These are phyloP conservation scores for Agonopterix arenella DNA, from an alignment of 2,888 invertebrate species.

Conservation along the genomic window DNA sequence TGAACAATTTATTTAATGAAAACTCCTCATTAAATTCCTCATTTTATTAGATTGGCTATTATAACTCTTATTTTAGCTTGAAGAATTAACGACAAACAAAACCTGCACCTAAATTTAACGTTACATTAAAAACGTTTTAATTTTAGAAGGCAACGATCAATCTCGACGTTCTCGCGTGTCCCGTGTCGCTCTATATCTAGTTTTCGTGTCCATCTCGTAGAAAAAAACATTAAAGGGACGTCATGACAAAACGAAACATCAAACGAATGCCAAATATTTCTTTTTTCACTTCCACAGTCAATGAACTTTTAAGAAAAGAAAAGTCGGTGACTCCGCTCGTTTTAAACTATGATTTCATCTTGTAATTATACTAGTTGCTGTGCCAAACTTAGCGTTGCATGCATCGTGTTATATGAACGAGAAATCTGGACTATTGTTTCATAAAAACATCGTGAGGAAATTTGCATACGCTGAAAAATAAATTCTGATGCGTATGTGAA, in stretches of 20 bases:
- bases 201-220: slow-evolving; percentile 3
- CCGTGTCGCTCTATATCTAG: not conserved
- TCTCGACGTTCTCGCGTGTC: not conserved
- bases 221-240: slow-evolving; percentile 4
- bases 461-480: too few relatives aligned
- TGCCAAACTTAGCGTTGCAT: not conserved
- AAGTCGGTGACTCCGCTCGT: not conserved
- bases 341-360: not conserved
- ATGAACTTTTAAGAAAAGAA: slow-evolving; percentile 3
- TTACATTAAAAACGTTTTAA: not conserved
- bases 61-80: too few relatives aligned
- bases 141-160: not conserved
- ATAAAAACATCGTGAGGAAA: too few relatives aligned
- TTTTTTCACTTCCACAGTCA: slow-evolving; percentile 22
- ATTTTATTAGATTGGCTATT: too few relatives aligned
- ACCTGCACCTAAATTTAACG: not conserved
- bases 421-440: too few relatives aligned
- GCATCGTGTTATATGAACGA: too few relatives aligned
- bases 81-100: not conserved
- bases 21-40: too few relatives aligned
- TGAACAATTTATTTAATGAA: too few relatives aligned
- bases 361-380: not conserved
- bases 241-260: slow-evolving; percentile 5
- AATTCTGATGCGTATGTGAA: too few relatives aligned
- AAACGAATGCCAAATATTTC: slow-evolving; percentile 23